Evolutionary conservation across 2,113 vertebrate genomes (phyloP), one percentile per base, ranked within the genome.

Genomic region (Lagenorhynchus albirostris): DNA sequence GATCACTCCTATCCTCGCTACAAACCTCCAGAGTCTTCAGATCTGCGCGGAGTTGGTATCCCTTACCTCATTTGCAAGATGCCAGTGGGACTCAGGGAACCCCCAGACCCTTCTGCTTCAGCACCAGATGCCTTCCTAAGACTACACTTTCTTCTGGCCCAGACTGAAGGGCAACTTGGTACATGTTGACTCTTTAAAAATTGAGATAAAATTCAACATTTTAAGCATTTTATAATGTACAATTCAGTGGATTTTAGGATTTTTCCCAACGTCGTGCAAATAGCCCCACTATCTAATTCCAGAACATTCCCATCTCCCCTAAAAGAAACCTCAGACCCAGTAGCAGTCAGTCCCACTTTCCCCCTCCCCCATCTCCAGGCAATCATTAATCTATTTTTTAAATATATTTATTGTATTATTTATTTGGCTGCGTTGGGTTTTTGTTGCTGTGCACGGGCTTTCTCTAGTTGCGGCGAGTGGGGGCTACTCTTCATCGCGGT

Each of bases 261-360:
- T 44, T 53, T 91, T 94, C 50, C 67, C 26, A 65, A 71, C 23
- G 11, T 25, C 60, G 14, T 76, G 38, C 60, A 65, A 44, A 33
- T 91, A 83, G 41, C 76, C 77, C 12, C 11, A 29, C 38, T 71
- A 33, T 92, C 79, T 93, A 82, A 79, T 91, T 60, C n/a, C 33
- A 93, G 81, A 93, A 83, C 68, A 88, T 83, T 91, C 73, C 60
- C 38, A 11, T 36, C 77, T 84, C 15, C 68, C 33, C 33, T 41
- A n/a, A 93, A 81, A 68, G 55, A 96, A 58, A n/a, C 17, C 17
- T 91, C 14, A 12, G 63, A n/a, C 33, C 33, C 17, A 5, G 38
- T 79, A 41, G 25, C n/a, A 55, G 50, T 81, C 10, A 17, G 33
- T 80, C 33, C n/a, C 18, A 67, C 0, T 17, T 60, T 2, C 14